Base-by-base conservation (phyloP, 2,888 invertebrate species). In the Caenorhabditis sp. region DNA sequence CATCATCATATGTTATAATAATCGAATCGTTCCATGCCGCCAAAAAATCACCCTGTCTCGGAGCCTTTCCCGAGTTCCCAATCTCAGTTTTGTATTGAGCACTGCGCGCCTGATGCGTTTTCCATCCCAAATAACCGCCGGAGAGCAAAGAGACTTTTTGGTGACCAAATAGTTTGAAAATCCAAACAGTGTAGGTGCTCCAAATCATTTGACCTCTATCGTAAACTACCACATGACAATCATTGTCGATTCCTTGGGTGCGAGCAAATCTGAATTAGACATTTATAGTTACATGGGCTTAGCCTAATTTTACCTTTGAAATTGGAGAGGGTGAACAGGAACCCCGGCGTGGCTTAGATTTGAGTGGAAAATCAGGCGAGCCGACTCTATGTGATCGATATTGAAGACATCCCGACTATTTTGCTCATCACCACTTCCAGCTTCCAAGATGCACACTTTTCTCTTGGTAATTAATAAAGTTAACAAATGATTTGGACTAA, bases 311-410 rank as follows among this genome's bases (percentile, higher is more conserved):
- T 7, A 31, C 31, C 31, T 49, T 61, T 81, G 81, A 57, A 83
- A 83, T 56, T 80, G 80, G 3, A 86, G 82, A 26, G 86, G 86
- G 74, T 86, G 86, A 5, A 86, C 86, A 27, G 86, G 86, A 27
- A 87, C 85, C 26, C 85, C 85, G 36, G 78, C 76, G 67, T 87
- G 86, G 31, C 81, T 82, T 23, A 86, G 69, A 56, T 84, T 85
- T 12, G 83, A 77, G 61, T 85, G 84, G 61, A 81, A 82, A n/a
- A 86, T 76, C 1, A 84, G 72, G 26, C 78, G 77, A 12, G 86
- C 84, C 17, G 77, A 75, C 53, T 87, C 83, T 38, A 86, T 78
- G 71, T 86, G 86, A 60, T 84, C 85, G 14, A 57, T 57, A 0
- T 70, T 64, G 58, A 70, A 83, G 10, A 31, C 31, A 31, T 43